Base-by-base conservation (phyloP, 2,797 vertebrate genomes). In the Spheniscus humboldti region DNA sequence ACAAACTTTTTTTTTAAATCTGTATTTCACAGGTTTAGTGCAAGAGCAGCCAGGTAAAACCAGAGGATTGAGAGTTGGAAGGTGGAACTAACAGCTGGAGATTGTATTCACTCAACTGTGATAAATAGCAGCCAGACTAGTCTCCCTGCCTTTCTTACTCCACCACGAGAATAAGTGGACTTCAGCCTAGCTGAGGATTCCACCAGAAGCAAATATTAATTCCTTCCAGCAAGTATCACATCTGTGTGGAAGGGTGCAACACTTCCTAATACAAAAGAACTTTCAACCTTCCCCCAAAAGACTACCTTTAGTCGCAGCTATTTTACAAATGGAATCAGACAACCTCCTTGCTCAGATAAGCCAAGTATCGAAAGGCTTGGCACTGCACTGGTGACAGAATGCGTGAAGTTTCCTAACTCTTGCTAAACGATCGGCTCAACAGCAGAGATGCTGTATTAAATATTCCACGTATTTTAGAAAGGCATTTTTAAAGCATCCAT, bases 321-420 rank as follows among this genome's bases (percentile, higher is more conserved):
- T 47, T 94, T 86, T 77, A 81, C 47, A 95, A 95, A 94, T 19
- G 45, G 60, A 94, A 94, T 83, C 48, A 82, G 80, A 92, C 92
- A 88, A 62, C 60, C 55, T 60, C 33, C 59, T 62, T 22, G 47
- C 83, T 76, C 55, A 67, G 66, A 64, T 48, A 96, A 94, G 6
- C 31, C 45, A 84, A 81, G 27, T 57, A 86, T 53, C 63, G 81
- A 88, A 93, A 93, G 74, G 48, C 57, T 95, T 66, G 94, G 35
- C 35, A 69, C 35, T 27, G 43, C 39, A 45, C 7, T 3, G 1
- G 28, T 59, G 62, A 86, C 50, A 64, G 86, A 78, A 91, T 3
- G 16, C 20, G 24, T 81, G 28, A 94, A 13, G 53, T 47, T 67
- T 60, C 41, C 67, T 56, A 81, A 48, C 31, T 84, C 64, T 33